Evolutionary conservation across 2,797 vertebrate species (phyloP).

Genomic region (Acipenser oxyrinchus): DNA sequence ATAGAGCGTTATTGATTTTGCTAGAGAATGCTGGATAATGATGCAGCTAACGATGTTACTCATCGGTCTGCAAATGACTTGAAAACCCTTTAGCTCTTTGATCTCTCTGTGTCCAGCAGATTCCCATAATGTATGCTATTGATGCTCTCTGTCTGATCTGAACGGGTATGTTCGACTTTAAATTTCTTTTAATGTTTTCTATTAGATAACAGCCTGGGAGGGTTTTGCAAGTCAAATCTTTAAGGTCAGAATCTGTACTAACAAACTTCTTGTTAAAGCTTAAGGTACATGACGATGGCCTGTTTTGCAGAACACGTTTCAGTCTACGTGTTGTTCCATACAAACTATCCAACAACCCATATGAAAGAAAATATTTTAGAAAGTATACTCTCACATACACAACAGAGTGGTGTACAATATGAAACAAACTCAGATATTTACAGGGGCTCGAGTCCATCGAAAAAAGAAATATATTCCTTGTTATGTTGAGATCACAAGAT

Average conservation of each 20-base stretch:
- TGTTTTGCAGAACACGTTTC: too few species aligned
- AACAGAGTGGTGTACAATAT: too few species aligned
- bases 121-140: not conserved
- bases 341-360: too few species aligned
- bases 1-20: constrained; percentile 38
- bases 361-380: too few species aligned
- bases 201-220: not conserved
- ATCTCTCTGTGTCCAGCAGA: constrained; percentile 14
- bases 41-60: constrained; percentile 28
- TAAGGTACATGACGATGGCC: too few species aligned
- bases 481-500: too few species aligned
- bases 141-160: not conserved
- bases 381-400: too few species aligned
- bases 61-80: constrained; percentile 29
- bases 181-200: not conserved
- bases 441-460: too few species aligned
- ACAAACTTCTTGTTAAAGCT: too few species aligned
- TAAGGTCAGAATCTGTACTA: not conserved
- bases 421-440: too few species aligned
- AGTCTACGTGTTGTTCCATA: too few species aligned
- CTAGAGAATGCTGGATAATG: constrained; percentile 22
- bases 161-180: not conserved
- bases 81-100: constrained; percentile 29
- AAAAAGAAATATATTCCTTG: too few species aligned
- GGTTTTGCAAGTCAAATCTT: not conserved